phyloP scores from a whole-genome alignment of 2,797 vertebrate species.

The Cygnus olor region DNA sequence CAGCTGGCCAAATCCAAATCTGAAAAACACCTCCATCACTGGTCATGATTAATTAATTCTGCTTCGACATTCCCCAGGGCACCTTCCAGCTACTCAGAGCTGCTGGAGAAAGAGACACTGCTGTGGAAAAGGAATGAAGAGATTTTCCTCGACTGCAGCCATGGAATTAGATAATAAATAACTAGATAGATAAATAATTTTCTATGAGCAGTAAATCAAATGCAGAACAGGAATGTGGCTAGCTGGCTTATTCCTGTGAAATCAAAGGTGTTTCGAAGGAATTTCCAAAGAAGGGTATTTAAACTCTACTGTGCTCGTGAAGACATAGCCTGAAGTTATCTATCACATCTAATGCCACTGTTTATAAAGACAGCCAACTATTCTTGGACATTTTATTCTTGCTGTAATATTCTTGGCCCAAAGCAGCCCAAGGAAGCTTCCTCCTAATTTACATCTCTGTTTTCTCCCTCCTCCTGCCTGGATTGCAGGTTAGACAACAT shows the following conservation, averaged over 20 bases:
- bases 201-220: conserved; percentile 37
- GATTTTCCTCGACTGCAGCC: conserved; percentile 23
- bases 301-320: not conserved
- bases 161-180: conserved; percentile 48
- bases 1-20: conserved; percentile 42
- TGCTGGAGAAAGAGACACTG: conserved; percentile 16
- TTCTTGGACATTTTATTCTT: conserved; percentile 25
- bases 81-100: conserved; percentile 28
- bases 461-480: not conserved
- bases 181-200: conserved; percentile 27
- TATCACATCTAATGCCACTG: not conserved
- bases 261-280: conserved; percentile 31
- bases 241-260: conserved; percentile 6
- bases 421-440: conserved; percentile 24
- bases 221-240: not conserved
- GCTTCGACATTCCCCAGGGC: conserved; percentile 41
- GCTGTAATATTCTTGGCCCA: not conserved
- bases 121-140: conserved; percentile 39
- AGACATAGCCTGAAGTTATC: conserved; percentile 34
- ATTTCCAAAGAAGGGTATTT: not conserved
- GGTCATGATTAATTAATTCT: conserved; percentile 68
- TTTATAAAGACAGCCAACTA: conserved; percentile 12
- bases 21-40: conserved; percentile 52
- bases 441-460: not conserved
- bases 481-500: not conserved